Evolutionary conservation across 2,113 vertebrate genomes (phyloP), one percentile per base, ranked within the genome.

Genomic region (Symphodus melops): DNA sequence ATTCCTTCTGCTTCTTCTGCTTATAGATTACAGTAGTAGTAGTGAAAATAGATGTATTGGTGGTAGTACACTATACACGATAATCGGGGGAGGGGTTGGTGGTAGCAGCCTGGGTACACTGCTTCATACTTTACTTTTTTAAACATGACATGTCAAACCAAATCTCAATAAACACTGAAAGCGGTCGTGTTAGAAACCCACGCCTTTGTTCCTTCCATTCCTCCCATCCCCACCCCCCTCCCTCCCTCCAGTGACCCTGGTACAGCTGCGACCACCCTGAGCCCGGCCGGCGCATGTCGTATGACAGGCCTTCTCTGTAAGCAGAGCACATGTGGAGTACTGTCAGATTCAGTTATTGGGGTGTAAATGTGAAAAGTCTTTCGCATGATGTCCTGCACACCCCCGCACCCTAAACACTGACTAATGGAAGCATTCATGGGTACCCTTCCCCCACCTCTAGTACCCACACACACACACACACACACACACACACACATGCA

Each of bases 311-410:
- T 39, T 5, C 48, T 53, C 64, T 66, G 64, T 77, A 37, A 12
- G 55, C 6, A 0, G 16, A 66, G 11, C 49, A 75, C 72, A 70
- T 62, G 65, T 68, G 57, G 69, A 63, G 49, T 44, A n/a, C 54
- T 83, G 81, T 89, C 81, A 86, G 14, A 70, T 55, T 36, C 65
- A 65, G 52, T 84, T 69, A 77, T 25, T 70, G 21, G 73, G 68
- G 57, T 79, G 73, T 68, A 42, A 72, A 86, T 65, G 41, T 64
- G 62, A 81, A 71, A 5, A 46, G 60, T 16, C 68, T 49, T 59
- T 46, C 42, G 41, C 36, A 71, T 55, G 10, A 63, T 58, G 16
- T 74, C 28, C 0, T 21, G 20, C 33, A 53, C 44, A 48, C 54
- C 5, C 46, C 25, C 28, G 60, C 75, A 75, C 25, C 61, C 28